phyloP scores from a whole-genome alignment of 2,888 invertebrate genomes.

The Reticulitermes lucifugus region DNA sequence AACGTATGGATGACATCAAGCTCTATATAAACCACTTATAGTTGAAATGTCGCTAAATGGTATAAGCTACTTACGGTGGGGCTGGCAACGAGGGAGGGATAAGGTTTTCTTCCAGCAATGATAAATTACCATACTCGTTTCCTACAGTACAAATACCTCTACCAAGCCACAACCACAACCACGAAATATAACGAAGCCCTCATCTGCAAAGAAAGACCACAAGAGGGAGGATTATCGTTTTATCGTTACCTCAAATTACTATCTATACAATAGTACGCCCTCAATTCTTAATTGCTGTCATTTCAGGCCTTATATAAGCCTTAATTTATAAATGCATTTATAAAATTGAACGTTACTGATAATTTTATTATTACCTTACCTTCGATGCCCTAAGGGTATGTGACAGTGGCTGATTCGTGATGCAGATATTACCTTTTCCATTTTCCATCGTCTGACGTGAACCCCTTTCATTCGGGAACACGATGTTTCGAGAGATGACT shows the following conservation, averaged over 20 bases:
- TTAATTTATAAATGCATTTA: too few relatives aligned
- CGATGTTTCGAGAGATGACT: too few relatives aligned
- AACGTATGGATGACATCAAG: neutral
- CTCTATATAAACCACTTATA: constrained; percentile 22
- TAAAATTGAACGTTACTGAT: too few relatives aligned
- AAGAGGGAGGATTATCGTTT: constrained; percentile 21
- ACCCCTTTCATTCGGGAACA: too few relatives aligned
- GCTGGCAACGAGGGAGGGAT: neutral
- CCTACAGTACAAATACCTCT: constrained; percentile 1
- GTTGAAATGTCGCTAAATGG: constrained; percentile 37
- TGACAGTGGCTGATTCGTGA: too few relatives aligned
- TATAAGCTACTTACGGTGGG: constrained; percentile 31
- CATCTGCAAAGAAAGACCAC: constrained; percentile 26
- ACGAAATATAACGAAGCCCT: constrained; percentile 1
- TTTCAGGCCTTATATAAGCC: too few relatives aligned
- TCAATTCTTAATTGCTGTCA: neutral
- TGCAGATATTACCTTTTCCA: too few relatives aligned
- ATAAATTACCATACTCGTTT: constrained; percentile 33
- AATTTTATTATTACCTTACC: too few relatives aligned
- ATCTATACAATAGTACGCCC: neutral
- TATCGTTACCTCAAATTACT: neutral
- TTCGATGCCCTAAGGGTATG: too few relatives aligned
- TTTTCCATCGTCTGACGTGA: too few relatives aligned
- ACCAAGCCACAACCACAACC: neutral
- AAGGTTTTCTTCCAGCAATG: constrained; percentile 14